Percentiles rank a stretch among this genome's conserved stretches.
These are phyloP conservation scores for Pagetopsis macropterus DNA, from an alignment of 2,797 vertebrate genomes.

Conservation along the genomic window DNA sequence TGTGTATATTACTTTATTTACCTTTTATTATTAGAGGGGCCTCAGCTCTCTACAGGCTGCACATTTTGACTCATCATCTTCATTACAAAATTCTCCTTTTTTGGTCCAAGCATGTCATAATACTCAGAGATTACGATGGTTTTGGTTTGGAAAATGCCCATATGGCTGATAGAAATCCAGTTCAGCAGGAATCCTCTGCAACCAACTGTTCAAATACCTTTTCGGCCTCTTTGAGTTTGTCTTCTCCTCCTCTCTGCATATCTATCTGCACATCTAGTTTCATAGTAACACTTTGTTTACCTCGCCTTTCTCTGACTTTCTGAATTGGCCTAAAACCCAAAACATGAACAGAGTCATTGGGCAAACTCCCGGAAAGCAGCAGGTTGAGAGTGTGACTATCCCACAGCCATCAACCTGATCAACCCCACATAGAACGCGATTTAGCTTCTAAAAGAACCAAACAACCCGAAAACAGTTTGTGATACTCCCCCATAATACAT, in stretches of 20 bases:
- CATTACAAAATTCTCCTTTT: not conserved
- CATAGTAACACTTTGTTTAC: not conserved
- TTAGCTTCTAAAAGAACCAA: not conserved
- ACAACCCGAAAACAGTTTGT: constrained; percentile 1
- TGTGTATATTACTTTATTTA: too few relatives aligned
- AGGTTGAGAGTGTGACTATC: not conserved
- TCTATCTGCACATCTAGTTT: not conserved
- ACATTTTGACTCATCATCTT: not conserved
- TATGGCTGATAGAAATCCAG: constrained; percentile 50
- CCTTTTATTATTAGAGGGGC: too few relatives aligned
- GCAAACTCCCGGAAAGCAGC: not conserved
- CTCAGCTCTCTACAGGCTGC: too few relatives aligned
- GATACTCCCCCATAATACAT: not conserved
- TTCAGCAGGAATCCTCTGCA: constrained; percentile 36
- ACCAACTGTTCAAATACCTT: constrained; percentile 8
- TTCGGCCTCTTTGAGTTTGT: not conserved
- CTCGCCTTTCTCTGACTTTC: not conserved
- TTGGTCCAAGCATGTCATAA: not conserved
- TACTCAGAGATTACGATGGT: not conserved
- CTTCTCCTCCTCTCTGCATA: not conserved
- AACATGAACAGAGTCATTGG: not conserved
- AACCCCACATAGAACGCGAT: not conserved
- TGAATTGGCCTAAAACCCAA: not conserved
- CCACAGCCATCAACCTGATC: not conserved
- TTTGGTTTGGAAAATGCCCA: constrained; percentile 9